These are phyloP conservation scores for Mesembrinibis cayennensis DNA, from an alignment of 2,113 vertebrate species.

Conservation along the genomic window DNA sequence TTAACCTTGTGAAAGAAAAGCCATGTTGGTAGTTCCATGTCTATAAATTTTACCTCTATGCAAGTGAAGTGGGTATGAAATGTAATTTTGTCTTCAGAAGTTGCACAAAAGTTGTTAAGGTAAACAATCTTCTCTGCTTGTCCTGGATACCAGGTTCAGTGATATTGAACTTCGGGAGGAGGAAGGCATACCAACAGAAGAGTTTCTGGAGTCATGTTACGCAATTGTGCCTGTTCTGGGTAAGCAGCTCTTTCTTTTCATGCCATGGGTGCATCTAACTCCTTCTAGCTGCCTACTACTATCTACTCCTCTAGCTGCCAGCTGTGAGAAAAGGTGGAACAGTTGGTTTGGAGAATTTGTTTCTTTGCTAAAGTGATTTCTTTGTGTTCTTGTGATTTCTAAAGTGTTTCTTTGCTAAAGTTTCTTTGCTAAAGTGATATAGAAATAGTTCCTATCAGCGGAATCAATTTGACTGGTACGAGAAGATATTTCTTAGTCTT, in stretches of 20 bases:
- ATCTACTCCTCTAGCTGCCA: background rate
- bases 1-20: background rate
- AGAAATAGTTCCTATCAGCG: background rate
- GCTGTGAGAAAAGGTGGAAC: background rate
- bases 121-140: background rate
- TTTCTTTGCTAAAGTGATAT: background rate
- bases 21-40: background rate
- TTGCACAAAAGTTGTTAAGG: background rate
- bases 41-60: background rate
- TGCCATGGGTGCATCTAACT: background rate
- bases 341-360: background rate
- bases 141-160: constrained; percentile 84
- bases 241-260: constrained; percentile 65
- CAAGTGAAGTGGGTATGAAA: background rate
- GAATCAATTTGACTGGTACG: background rate
- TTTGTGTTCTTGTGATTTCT: too few relatives aligned
- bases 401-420: too few relatives aligned
- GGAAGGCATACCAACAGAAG: constrained; percentile 93
- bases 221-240: constrained; percentile 97
- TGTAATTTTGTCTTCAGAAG: background rate
- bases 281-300: background rate
- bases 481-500: background rate
- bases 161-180: constrained; percentile 93
- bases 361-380: background rate
- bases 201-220: constrained; percentile 96